These are phyloP conservation scores for Pardosa pseudoannulata DNA, from an alignment of 2,888 invertebrate species.

Conservation along the genomic window DNA sequence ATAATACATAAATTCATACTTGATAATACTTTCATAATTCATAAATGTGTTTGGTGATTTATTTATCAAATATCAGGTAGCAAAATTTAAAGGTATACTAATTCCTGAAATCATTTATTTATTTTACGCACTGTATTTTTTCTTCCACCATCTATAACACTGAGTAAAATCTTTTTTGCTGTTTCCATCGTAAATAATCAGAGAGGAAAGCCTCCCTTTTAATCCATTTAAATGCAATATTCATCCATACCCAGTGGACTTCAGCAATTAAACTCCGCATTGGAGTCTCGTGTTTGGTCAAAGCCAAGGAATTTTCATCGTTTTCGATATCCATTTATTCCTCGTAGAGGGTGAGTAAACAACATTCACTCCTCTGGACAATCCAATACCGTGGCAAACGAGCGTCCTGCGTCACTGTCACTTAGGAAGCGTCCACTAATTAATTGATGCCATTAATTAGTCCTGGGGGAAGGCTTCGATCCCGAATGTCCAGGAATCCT, in stretches of 20 bases:
- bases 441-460: constrained; percentile 68
- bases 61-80: too few relatives aligned
- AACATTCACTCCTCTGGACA: constrained; percentile 51
- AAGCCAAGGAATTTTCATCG: constrained; percentile 7
- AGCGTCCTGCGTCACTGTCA: constrained; percentile 48
- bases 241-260: neutral
- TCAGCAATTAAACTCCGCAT: neutral
- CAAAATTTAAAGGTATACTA: too few relatives aligned
- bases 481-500: constrained; percentile 24
- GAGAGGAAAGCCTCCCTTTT: too few relatives aligned
- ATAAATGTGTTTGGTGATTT: too few relatives aligned
- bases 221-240: too few relatives aligned
- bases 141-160: too few relatives aligned
- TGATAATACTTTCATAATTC: too few relatives aligned
- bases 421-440: constrained; percentile 54
- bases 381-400: constrained; percentile 55
- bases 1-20: too few relatives aligned
- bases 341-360: constrained; percentile 34
- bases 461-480: constrained; percentile 27
- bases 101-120: too few relatives aligned
- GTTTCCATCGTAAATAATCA: too few relatives aligned
- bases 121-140: too few relatives aligned
- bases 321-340: constrained; percentile 34
- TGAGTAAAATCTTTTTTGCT: too few relatives aligned
- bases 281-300: neutral